Evolutionary conservation across 2,113 vertebrate species (phyloP).

Genomic region (Cololabis saira): DNA sequence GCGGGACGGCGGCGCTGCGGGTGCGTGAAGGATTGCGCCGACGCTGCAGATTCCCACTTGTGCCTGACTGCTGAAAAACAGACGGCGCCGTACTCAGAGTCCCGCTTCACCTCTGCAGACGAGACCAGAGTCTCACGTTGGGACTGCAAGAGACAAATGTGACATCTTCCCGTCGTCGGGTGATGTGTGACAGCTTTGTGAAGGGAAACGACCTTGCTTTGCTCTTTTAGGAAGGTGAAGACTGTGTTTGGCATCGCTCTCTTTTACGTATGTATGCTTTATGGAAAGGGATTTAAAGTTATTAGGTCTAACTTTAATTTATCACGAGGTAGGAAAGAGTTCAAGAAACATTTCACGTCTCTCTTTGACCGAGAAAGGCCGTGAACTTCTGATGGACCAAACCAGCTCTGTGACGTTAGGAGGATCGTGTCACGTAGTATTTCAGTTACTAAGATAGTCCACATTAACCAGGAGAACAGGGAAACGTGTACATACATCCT

Average conservation of each 20-base stretch:
- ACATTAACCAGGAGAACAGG: conserved; percentile 6
- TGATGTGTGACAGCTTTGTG: conserved; percentile 31
- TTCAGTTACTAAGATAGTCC: background rate
- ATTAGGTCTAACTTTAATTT: conserved; percentile 4
- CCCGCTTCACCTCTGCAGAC: too few species aligned
- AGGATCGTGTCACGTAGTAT: background rate
- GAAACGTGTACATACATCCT: background rate
- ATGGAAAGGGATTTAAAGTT: conserved; percentile 24
- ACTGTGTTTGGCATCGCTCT: conserved; percentile 33
- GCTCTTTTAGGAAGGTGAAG: conserved; percentile 17
- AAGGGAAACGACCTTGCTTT: background rate
- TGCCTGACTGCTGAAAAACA: too few species aligned
- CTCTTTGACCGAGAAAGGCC: background rate
- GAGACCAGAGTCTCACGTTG: too few species aligned
- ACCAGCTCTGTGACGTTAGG: conserved; percentile 15
- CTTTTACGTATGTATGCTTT: conserved; percentile 35
- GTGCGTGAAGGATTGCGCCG: too few species aligned
- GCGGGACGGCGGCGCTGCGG: too few species aligned
- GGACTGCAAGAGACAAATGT: too few species aligned
- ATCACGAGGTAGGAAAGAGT: background rate
- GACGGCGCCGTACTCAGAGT: too few species aligned
- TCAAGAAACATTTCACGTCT: conserved; percentile 14
- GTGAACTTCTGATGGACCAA: conserved; percentile 51
- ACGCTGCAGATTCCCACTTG: too few species aligned
- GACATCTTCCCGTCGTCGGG: conserved; percentile 17